phyloP scores from a whole-genome alignment of 2,888 invertebrate genomes.

The Bombyx huttoni region DNA sequence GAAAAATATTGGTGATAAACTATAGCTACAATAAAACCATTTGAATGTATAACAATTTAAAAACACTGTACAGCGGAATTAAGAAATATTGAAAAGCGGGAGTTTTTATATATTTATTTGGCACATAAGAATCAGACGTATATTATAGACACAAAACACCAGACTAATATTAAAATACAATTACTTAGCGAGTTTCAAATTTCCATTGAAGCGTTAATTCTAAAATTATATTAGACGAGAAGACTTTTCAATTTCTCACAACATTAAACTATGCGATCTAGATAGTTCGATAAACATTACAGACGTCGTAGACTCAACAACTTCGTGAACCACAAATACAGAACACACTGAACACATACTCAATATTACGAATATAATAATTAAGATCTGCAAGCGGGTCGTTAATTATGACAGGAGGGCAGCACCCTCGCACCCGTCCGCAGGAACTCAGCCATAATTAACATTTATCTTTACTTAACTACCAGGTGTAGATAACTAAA shows the following conservation, averaged over 20 bases:
- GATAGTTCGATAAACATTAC: background rate
- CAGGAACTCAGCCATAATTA: constrained; percentile 15
- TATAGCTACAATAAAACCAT: too few species aligned
- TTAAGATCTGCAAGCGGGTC: background rate
- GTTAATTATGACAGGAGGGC: background rate
- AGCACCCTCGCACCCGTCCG: constrained; percentile 7
- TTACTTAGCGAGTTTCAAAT: background rate
- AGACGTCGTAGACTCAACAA: background rate
- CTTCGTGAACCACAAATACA: background rate
- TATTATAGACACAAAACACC: too few species aligned
- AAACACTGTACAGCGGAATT: too few species aligned
- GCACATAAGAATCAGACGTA: too few species aligned
- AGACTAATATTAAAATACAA: too few species aligned
- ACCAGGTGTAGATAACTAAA: constrained; percentile 21
- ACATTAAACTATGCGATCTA: background rate
- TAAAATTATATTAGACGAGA: background rate
- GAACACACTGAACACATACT: background rate
- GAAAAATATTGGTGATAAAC: too few species aligned
- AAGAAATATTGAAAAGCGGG: too few species aligned
- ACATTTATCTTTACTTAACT: constrained; percentile 22
- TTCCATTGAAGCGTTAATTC: background rate
- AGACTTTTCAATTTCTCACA: background rate
- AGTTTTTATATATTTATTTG: too few species aligned
- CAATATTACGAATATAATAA: background rate
- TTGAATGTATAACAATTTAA: too few species aligned